Conservation (phyloP, 2,888 invertebrate species). For the Cephus nigrinus region DNA sequence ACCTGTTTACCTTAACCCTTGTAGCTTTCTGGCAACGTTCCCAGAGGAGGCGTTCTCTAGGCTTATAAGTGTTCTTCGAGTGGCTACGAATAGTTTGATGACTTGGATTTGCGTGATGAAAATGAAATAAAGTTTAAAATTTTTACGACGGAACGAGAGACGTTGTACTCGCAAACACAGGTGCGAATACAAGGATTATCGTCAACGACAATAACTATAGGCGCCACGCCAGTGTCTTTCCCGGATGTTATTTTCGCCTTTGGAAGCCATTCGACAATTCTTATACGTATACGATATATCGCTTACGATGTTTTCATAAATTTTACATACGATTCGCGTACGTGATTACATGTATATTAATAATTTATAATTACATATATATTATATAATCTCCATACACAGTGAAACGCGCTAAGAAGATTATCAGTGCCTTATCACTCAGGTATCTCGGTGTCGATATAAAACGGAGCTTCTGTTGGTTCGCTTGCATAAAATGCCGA, state of each 20-base stretch:
- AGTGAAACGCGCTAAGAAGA: not conserved
- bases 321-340: too few relatives aligned
- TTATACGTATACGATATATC: not conserved
- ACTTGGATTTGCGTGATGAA: not conserved
- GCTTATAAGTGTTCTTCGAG: not conserved
- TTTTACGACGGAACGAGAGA: not conserved
- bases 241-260: not conserved
- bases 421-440: slow-evolving; percentile 28
- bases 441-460: slow-evolving; percentile 34
- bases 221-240: not conserved
- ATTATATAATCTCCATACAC: not conserved
- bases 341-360: not conserved
- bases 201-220: not conserved
- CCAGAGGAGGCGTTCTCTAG: not conserved
- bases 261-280: not conserved
- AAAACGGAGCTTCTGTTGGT: not conserved
- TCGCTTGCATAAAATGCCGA: not conserved
- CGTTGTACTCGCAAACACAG: not conserved
- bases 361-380: not conserved
- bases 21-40: not conserved
- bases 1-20: not conserved
- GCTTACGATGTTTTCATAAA: not conserved
- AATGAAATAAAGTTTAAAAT: not conserved
- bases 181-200: not conserved
- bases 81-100: not conserved